These are phyloP conservation scores for Trigoniulus corallinus DNA, from an alignment of 1,140 invertebrate genomes.

Conservation along the genomic window DNA sequence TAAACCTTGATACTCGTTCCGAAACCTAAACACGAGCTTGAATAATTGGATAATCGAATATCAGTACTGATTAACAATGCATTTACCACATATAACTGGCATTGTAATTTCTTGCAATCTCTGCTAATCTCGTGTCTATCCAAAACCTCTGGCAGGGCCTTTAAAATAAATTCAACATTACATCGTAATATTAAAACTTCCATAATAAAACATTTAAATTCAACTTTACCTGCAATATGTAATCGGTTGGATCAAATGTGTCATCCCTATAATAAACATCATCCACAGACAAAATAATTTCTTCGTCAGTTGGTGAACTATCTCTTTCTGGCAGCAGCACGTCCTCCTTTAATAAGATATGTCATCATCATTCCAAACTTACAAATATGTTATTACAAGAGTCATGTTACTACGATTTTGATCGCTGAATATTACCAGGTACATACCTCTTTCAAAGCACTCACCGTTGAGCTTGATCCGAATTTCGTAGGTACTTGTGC, in stretches of 20 bases:
- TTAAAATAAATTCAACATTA: constrained; percentile 14
- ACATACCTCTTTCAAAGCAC: background rate
- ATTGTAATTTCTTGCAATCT: constrained; percentile 44
- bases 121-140: constrained; percentile 47
- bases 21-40: constrained; percentile 32
- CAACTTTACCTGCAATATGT: constrained; percentile 43
- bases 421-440: background rate
- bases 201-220: background rate
- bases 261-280: constrained; percentile 43
- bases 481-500: background rate
- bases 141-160: constrained; percentile 43
- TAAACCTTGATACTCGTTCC: constrained; percentile 74
- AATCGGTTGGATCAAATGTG: constrained; percentile 43
- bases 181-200: constrained; percentile 6
- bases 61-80: background rate
- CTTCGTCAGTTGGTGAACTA: constrained; percentile 43
- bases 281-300: constrained; percentile 53
- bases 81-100: constrained; percentile 59
- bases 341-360: background rate
- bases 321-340: background rate
- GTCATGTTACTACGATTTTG: background rate
- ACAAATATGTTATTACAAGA: background rate
- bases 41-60: background rate
- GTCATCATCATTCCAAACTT: background rate
- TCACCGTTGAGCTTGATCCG: background rate